Conservation (phyloP, 2,888 invertebrate genomes). For the Protonemura montana region DNA sequence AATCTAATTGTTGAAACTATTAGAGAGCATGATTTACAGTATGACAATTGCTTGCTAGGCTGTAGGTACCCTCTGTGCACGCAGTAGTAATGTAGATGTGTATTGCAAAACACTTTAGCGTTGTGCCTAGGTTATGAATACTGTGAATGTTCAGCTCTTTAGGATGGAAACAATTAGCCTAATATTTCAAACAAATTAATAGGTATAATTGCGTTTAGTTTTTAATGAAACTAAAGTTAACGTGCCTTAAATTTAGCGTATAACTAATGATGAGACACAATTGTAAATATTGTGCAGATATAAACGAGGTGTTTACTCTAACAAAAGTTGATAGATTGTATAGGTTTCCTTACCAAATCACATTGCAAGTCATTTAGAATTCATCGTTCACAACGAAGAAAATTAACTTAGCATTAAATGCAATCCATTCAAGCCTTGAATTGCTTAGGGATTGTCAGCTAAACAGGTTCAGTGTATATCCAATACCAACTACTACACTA, state of each 20-base stretch:
- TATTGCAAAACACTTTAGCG: neutral
- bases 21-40: neutral
- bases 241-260: neutral
- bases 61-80: no score
- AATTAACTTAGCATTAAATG: no score
- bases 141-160: neutral
- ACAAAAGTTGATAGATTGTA: no score
- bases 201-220: neutral
- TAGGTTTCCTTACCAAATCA: no score
- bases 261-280: neutral
- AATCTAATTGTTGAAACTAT: neutral
- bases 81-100: neutral
- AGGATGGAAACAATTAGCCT: neutral
- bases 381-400: no score
- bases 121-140: neutral
- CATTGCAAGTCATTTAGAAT: no score
- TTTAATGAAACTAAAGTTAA: neutral
- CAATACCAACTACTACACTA: no score
- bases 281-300: neutral
- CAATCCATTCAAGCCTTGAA: no score
- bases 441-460: no score
- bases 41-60: neutral
- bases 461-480: no score
- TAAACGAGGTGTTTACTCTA: no score
- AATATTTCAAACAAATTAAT: neutral